Conservation (phyloP, 2,113 vertebrate species). For the Podarcis cretensis region DNA sequence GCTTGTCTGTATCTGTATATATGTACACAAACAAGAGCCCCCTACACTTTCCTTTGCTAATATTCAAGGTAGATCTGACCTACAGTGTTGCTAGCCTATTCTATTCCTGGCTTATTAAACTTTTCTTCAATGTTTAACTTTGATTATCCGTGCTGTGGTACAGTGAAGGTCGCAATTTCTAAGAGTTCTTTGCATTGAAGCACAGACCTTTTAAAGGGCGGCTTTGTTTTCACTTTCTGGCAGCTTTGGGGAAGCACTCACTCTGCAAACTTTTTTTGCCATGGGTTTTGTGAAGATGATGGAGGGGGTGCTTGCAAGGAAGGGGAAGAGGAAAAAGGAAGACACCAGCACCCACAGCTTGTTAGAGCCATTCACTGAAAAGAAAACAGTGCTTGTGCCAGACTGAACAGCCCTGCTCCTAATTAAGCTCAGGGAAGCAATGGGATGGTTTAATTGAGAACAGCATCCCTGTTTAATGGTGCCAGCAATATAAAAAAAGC, state of each 20-base stretch:
- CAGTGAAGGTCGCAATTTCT: not conserved
- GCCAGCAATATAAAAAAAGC: slow-evolving; percentile 56
- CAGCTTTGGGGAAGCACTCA: slow-evolving; percentile 26
- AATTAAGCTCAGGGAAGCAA: slow-evolving; percentile 65
- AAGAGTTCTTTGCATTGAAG: not conserved
- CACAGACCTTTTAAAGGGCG: not conserved
- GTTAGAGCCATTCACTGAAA: slow-evolving; percentile 67
- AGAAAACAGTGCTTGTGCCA: slow-evolving; percentile 68
- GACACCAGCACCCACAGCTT: slow-evolving; percentile 61
- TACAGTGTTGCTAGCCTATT: not conserved
- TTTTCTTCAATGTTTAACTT: slow-evolving; percentile 4
- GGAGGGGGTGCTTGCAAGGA: slow-evolving; percentile 25
- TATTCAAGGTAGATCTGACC: not conserved
- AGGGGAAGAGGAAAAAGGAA: slow-evolving; percentile 40
- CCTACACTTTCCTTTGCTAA: not conserved
- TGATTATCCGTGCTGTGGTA: not conserved
- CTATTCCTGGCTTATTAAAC: not conserved
- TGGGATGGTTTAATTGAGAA: slow-evolving; percentile 69
- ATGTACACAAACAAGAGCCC: not conserved
- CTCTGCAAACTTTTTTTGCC: slow-evolving; percentile 22
- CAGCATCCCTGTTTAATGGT: slow-evolving; percentile 55
- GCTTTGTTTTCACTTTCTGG: slow-evolving; percentile 6
- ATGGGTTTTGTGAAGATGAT: slow-evolving; percentile 27
- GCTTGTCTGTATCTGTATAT: not conserved
- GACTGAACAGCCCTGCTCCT: slow-evolving; percentile 62